Evolutionary conservation across 2,888 invertebrate species (phyloP), one percentile per base, ranked within the genome.

Genomic region (Acronicta alni): DNA sequence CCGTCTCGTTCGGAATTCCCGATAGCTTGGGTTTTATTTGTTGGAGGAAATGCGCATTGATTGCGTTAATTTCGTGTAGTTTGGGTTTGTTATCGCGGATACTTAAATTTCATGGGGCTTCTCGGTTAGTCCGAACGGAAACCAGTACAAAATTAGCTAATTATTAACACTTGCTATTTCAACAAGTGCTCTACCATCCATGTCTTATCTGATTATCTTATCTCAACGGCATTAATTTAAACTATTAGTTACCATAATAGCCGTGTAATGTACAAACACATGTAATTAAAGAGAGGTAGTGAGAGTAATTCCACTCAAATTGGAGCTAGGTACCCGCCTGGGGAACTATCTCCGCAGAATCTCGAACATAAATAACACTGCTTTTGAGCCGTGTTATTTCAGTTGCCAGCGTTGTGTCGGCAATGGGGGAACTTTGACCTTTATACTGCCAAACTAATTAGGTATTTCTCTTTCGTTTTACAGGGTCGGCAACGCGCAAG

Each of bases 1-100:
- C 82, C 82, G 71, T 47, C 57, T 69, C 56, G 64, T 70, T 75
- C 58, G 87, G 87, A 84, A 84, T 82, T 87, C 83, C 87, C 87
- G 61, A 68, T 65, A 68, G 62, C 80, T 80, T 81, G 87, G 86
- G 86, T 85, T 87, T 87, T 78, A 70, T 76, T 78, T 75, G 73
- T 68, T 75, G 72, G 76, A 86, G 86, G 85, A 80, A 79, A 82
- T 60, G 41, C 57, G 44, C 15, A 63, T 56, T 60, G 67, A 67
- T 72, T 72, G 66, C 76, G 72, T 73, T 77, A 66, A 70, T 77
- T 78, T 77, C 69, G 65, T 68, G 57, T 72, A 68, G 75, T 75
- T 81, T 75, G 57, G 69, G 57, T 74, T 75, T 70, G 55, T 58
- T 57, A 63, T 71, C 44, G 51, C 75, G 78, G 73, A 77, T 72